Evolutionary conservation across 1,140 invertebrate genomes (phyloP), one percentile per base, ranked within the genome.

Genomic region (Macrotrachela quadricornifera): DNA sequence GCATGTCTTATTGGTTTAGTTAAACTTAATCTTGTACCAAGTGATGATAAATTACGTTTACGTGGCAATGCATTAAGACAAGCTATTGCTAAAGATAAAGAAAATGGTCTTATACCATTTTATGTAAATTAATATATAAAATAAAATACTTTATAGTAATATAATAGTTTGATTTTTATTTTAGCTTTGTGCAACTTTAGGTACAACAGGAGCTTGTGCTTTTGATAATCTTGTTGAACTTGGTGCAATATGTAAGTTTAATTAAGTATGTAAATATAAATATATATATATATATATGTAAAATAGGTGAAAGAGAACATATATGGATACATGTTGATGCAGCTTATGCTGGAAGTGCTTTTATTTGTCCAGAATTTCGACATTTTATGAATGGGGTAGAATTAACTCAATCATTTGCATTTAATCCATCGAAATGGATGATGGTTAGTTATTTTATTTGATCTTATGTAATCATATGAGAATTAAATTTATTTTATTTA

Each of bases 351-450:
- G 85, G 86, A 9, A 85, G 82, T 56, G 84, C 86, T 1, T 92
- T 95, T 62, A 77, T 92, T 37, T 95, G 87, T 65, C 87, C 87
- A 0, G 87, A 94, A 68, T 87, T 78, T 69, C 78, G 87, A 45
- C 73, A 78, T 56, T 88, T 46, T 41, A 14, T 51, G 15, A 40
- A 47, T 54, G 87, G 87, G n/a, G 78, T 92, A 12, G 82, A 91
- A 62, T 72, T 79, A 57, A 85, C 82, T 0, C 79, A 90, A 61
- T 91, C 87, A 0, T 79, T 92, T 50, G 85, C 86, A 10, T 92
- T 94, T 64, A 94, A 94, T 69, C 87, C 88, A 4, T 88, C 83
- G 46, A 94, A 95, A 70, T 94, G 90, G 90, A 73, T 94, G 60
- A 16, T 55, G 46, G 44, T 50, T 46, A 30, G 21, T 30, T 8